Conservation (phyloP, 1,140 invertebrate species). For the Camponotus vicinus region DNA sequence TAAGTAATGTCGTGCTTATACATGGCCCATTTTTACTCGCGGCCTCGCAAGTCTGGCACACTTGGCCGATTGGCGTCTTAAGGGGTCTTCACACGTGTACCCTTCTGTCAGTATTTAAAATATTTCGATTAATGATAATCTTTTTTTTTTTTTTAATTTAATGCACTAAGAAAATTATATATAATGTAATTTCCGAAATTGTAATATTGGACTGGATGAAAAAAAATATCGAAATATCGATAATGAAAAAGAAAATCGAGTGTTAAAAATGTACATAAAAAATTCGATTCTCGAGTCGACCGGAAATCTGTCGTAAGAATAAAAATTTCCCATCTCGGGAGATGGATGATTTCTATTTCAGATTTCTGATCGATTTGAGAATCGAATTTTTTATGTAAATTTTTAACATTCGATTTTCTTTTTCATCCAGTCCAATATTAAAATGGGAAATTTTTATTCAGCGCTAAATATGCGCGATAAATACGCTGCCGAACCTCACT, state of each 20-base stretch:
- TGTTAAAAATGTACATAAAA: too few relatives aligned
- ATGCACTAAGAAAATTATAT: neutral
- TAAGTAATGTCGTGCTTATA: constrained; percentile 39
- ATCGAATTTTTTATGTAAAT: too few relatives aligned
- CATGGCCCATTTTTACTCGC: constrained; percentile 40
- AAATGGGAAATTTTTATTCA: constrained; percentile 17
- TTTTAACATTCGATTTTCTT: too few relatives aligned
- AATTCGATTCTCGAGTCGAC: neutral
- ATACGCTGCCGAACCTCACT: neutral
- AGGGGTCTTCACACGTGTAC: constrained; percentile 34
- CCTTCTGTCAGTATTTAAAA: neutral
- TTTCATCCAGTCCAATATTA: neutral
- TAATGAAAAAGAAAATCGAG: too few relatives aligned
- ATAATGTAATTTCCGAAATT: neutral
- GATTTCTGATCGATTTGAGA: neutral
- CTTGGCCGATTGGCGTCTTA: constrained; percentile 41
- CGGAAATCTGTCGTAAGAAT: neutral
- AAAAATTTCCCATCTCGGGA: neutral
- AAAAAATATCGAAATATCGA: neutral
- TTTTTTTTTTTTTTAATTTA: neutral
- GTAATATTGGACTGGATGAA: neutral
- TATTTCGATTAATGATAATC: neutral
- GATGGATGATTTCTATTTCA: neutral
- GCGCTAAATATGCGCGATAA: constrained; percentile 18
- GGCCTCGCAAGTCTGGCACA: constrained; percentile 56